A percentile compares a stretch with the other conserved stretches of the same genome.
These are phyloP conservation scores for Sphaeramia orbicularis DNA, from an alignment of 2,797 vertebrate genomes.

Conservation along the genomic window DNA sequence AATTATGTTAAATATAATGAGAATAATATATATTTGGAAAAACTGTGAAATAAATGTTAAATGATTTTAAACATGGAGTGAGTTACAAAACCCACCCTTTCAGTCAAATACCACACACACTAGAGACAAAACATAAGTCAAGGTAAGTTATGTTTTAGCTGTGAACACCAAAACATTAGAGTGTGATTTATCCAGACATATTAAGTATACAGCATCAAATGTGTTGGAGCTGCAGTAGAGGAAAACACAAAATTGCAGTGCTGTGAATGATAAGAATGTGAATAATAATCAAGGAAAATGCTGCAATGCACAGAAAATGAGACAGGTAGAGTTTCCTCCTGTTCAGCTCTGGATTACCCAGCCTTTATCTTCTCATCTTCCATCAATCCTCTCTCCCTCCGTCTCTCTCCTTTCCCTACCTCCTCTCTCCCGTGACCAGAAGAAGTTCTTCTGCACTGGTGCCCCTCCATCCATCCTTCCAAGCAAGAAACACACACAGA, in stretches of 20 bases:
- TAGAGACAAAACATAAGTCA: too few relatives aligned
- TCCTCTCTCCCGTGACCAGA: constrained; percentile 80
- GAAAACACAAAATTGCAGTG: neutral
- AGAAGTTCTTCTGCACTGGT: constrained; percentile 96
- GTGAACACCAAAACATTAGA: neutral
- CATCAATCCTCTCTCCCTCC: constrained; percentile 9
- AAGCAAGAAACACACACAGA: constrained; percentile 85
- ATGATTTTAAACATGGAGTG: too few relatives aligned
- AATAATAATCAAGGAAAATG: neutral
- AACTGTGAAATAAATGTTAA: too few relatives aligned
- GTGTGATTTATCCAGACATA: neutral
- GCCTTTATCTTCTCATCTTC: constrained; percentile 1
- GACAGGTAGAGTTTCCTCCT: neutral
- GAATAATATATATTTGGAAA: too few relatives aligned
- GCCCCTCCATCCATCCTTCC: constrained; percentile 93
- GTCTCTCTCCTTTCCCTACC: constrained; percentile 15
- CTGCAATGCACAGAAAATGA: neutral
- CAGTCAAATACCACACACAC: too few relatives aligned
- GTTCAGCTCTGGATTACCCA: neutral
- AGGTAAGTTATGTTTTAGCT: too few relatives aligned
- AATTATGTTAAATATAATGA: too few relatives aligned
- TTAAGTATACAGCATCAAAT: neutral
- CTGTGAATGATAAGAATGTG: neutral
- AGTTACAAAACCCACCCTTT: too few relatives aligned
- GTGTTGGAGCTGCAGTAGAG: neutral